Conservation (phyloP, 1,140 invertebrate species). For the Cotesia vestalis region DNA sequence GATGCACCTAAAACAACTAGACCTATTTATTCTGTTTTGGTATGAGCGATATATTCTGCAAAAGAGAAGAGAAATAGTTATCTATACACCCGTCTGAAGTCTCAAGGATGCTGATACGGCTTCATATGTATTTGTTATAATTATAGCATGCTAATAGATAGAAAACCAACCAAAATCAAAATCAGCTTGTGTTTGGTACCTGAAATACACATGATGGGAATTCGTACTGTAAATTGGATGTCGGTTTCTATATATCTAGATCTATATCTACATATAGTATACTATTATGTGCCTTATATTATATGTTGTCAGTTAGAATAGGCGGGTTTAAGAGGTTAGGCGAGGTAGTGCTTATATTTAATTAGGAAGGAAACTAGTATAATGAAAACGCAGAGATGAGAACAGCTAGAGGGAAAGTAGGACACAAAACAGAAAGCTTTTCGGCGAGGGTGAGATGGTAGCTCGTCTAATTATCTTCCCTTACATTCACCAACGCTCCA, state of each 20-base stretch:
- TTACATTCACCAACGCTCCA: constrained; percentile 38
- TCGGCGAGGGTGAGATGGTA: constrained; percentile 43
- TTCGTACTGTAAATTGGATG: background rate
- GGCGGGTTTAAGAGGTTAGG: constrained; percentile 41
- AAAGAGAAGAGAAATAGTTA: too few species aligned
- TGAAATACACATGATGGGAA: constrained; percentile 7
- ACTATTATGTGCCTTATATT: constrained; percentile 1
- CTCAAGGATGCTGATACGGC: constrained; percentile 17
- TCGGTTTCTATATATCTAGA: background rate
- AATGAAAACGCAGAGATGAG: constrained; percentile 22
- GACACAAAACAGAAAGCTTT: background rate
- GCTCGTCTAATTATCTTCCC: constrained; percentile 60
- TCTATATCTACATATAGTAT: too few species aligned
- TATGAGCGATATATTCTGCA: too few species aligned
- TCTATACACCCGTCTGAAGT: background rate
- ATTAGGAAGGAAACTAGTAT: constrained; percentile 54
- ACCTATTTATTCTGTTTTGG: too few species aligned
- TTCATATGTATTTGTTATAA: constrained; percentile 38
- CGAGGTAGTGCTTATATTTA: constrained; percentile 58
- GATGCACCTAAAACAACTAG: too few species aligned
- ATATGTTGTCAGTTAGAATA: constrained; percentile 1
- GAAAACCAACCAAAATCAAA: constrained; percentile 9
- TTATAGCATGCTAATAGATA: constrained; percentile 41
- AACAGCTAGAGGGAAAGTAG: constrained; percentile 13
- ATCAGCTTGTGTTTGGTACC: constrained; percentile 23